Base-by-base conservation (phyloP, 2,888 invertebrate genomes). In the Phaedon cochleariae region DNA sequence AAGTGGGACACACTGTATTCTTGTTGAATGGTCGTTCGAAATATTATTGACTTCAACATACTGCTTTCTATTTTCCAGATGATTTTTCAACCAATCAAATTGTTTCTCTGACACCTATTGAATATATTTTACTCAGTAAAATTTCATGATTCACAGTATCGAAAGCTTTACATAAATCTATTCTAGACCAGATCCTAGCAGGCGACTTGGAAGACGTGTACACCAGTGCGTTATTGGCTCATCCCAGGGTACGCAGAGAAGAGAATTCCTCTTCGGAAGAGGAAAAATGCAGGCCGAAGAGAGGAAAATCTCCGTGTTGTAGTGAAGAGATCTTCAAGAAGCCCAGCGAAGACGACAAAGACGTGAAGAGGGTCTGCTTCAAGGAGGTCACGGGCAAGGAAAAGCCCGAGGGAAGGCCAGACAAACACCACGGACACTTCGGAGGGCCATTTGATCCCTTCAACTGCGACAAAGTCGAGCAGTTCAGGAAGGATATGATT, bases 381-480 rank as follows among this genome's bases (percentile, higher is more conserved):
- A 80, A 79, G 62, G 73, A 81, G 67, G 68, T 80, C 2, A 74
- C 74, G 2, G 79, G 75, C 15, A 75, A 74, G 57, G 79, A 80
- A 31, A 76, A 76, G 58, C 65, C 49, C 0, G 69, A 69, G 37
- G 41, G 41, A 9, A 73, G 64, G 18, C 55, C 54, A 15, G 67
- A 69, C 34, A 64, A 70, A 20, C 61, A 65, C 41, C 64, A 61
- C 51, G 68, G 66, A 31, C 55, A 20, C 17, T 41, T 17, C 9
- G 57, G 29, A 29, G 46, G 46, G 7, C 37, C 60, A 10, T 70
- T 71, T 29, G 82, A 82, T 75, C 80, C 80, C 5, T 84, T 83
- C 75, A 80, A 76, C 61, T 83, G 83, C 64, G 81, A 82, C 48
- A 78, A 77, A 65, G 73, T 81, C 5, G 74, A 79, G 7, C 79